A percentile compares a stretch with the other conserved stretches of the same genome.
Conservation (phyloP, 2,888 invertebrate genomes). For the Rugalucina vietnamica region DNA sequence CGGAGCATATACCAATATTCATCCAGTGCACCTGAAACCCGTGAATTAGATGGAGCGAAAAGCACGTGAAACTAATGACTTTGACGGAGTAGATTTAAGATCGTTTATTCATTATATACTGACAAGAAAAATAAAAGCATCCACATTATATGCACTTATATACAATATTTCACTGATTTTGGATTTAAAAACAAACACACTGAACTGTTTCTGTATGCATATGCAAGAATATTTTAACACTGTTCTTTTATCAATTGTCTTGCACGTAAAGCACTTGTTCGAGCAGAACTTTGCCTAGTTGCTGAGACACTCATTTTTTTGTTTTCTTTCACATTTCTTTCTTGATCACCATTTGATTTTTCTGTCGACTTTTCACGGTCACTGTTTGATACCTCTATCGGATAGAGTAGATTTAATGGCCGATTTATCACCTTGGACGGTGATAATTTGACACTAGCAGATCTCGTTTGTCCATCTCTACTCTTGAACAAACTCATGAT, state of each 20-base stretch:
- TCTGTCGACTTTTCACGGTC: too few species aligned
- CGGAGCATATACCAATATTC: too few species aligned
- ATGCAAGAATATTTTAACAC: too few species aligned
- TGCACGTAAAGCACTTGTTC: neutral
- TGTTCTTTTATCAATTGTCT: neutral
- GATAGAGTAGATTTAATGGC: constrained; percentile 31
- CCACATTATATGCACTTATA: too few species aligned
- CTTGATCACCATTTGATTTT: too few species aligned
- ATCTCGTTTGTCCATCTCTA: constrained; percentile 6
- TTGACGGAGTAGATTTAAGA: too few species aligned
- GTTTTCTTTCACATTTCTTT: too few species aligned
- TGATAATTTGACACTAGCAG: constrained; percentile 6
- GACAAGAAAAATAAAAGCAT: too few species aligned
- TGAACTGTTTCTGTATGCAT: neutral
- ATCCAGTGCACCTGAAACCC: too few species aligned
- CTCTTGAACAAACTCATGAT: constrained; percentile 1
- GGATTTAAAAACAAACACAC: neutral
- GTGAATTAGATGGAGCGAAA: too few species aligned
- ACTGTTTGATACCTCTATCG: neutral
- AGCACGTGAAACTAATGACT: too few species aligned
- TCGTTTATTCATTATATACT: too few species aligned
- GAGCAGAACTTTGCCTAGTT: neutral
- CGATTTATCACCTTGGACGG: neutral
- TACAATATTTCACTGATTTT: neutral
- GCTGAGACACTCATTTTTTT: neutral